phyloP scores from a whole-genome alignment of 1,140 invertebrate species.

The Octopus sinensis region DNA sequence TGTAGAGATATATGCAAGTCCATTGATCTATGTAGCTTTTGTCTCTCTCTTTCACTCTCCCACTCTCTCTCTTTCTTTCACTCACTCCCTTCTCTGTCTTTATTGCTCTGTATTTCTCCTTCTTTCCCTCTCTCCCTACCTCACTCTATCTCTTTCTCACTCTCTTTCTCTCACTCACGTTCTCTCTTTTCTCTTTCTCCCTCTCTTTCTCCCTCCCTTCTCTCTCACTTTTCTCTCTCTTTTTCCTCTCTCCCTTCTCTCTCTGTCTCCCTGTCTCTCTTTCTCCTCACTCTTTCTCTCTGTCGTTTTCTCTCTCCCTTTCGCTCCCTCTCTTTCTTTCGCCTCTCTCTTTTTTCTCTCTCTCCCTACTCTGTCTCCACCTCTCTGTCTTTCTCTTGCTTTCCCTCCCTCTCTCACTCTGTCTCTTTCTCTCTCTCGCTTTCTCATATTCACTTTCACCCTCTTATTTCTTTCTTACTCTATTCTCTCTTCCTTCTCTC shows the following conservation, averaged over 20 bases:
- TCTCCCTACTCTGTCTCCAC: constrained; percentile 7
- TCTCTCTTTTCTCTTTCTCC: too few relatives aligned
- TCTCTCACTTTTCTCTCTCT: neutral
- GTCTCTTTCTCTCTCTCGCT: neutral
- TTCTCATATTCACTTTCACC: neutral
- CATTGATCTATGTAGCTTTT: too few relatives aligned
- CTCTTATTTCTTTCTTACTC: neutral
- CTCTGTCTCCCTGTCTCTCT: neutral
- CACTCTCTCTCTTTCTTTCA: neutral
- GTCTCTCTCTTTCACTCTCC: constrained; percentile 3
- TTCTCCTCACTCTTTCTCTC: neutral
- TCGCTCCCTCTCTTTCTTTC: too few relatives aligned
- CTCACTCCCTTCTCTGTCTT: neutral
- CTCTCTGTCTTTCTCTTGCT: too few relatives aligned
- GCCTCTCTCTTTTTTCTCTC: too few relatives aligned
- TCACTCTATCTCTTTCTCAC: too few relatives aligned
- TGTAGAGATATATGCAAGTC: too few relatives aligned
- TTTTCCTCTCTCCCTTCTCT: too few relatives aligned
- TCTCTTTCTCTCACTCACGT: neutral
- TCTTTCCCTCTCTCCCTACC: neutral
- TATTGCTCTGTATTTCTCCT: neutral
- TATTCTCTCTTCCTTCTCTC: neutral
- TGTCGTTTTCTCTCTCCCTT: neutral
- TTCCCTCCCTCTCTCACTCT: neutral
- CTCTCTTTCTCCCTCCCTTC: too few relatives aligned